A percentile compares a stretch with the other conserved stretches of the same genome.
phyloP scores from a whole-genome alignment of 2,888 invertebrate species.

The Merodon equestris region DNA sequence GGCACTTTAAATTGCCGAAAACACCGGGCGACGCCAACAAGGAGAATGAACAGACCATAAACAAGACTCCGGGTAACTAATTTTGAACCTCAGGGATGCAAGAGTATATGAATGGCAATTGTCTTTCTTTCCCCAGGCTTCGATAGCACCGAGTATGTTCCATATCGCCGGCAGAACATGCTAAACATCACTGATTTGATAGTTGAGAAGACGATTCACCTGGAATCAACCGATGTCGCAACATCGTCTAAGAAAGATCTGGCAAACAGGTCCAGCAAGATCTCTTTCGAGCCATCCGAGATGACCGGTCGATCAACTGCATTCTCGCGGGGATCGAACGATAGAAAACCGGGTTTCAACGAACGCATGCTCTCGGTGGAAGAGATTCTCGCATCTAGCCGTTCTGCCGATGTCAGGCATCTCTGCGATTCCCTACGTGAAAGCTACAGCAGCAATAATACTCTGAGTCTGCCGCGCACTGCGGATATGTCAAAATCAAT shows the following conservation, averaged over 20 bases:
- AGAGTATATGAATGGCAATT: too few relatives aligned
- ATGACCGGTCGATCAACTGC: conserved; percentile 77
- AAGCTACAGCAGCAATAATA: conserved; percentile 51
- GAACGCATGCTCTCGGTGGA: conserved; percentile 72
- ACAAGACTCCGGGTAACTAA: conserved; percentile 42
- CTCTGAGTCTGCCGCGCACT: conserved; percentile 74
- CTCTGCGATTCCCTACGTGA: conserved; percentile 70
- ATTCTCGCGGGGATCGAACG: conserved; percentile 66
- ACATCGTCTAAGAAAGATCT: conserved; percentile 47
- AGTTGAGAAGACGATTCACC: conserved; percentile 76
- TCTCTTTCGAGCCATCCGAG: conserved; percentile 77
- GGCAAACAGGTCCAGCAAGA: conserved; percentile 63
- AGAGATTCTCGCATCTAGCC: conserved; percentile 77
- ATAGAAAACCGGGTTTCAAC: conserved; percentile 29
- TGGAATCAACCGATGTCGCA: conserved; percentile 71
- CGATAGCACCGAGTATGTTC: conserved; percentile 70
- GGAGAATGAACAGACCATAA: conserved; percentile 49
- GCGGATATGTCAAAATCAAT: conserved; percentile 74
- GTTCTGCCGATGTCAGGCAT: conserved; percentile 74
- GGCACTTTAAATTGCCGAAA: conserved; percentile 62
- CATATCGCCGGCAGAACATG: conserved; percentile 69
- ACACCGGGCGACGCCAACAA: conserved; percentile 34
- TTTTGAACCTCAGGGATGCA: too few relatives aligned
- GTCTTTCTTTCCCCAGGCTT: too few relatives aligned
- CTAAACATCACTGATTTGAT: conserved; percentile 76